Evolutionary conservation across 2,113 vertebrate genomes (phyloP).

Genomic region (Strix uralensis): DNA sequence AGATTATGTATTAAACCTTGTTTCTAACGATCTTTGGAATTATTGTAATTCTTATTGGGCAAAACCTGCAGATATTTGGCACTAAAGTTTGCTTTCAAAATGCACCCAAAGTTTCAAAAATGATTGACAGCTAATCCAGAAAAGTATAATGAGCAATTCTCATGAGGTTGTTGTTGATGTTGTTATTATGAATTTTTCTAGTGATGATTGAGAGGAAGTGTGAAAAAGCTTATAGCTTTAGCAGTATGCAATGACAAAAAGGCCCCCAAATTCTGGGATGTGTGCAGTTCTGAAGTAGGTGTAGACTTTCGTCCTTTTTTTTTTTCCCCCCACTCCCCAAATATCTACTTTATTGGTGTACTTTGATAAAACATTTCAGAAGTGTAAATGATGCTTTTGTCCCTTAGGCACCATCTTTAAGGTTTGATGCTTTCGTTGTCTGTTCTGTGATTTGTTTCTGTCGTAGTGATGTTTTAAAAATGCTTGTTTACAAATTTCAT

Average conservation of each 20-base stretch:
- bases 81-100: neutral
- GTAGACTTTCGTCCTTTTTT: neutral
- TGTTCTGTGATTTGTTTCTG: neutral
- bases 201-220: neutral
- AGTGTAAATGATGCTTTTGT: neutral
- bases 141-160: neutral
- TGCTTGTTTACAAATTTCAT: neutral
- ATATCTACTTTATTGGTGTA: neutral
- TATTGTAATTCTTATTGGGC: neutral
- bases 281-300: neutral
- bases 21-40: neutral
- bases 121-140: neutral
- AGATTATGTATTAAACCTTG: neutral
- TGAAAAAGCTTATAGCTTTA: neutral
- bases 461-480: neutral
- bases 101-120: neutral
- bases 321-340: neutral
- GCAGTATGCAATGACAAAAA: neutral
- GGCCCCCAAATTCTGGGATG: neutral
- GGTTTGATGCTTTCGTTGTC: neutral
- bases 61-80: neutral
- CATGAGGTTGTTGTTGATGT: neutral
- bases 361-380: neutral
- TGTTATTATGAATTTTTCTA: neutral
- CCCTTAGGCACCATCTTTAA: neutral